Evolutionary conservation across 2,113 vertebrate species (phyloP).

Genomic region (Brachirus orientalis): DNA sequence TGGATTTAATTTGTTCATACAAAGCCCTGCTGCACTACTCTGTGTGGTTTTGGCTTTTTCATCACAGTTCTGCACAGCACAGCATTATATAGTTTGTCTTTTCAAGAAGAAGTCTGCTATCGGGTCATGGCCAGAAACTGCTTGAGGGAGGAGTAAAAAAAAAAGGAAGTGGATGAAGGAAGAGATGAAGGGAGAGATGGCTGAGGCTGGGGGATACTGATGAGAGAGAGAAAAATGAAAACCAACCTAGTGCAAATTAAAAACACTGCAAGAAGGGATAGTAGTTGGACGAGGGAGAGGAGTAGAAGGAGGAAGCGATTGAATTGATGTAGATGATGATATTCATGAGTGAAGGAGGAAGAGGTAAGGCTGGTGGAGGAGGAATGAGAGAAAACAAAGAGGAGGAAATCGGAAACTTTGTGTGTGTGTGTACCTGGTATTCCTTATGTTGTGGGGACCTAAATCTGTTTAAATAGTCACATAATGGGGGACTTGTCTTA

Average conservation of each 20-base stretch:
- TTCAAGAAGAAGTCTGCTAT: constrained; percentile 2
- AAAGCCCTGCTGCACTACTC: background rate
- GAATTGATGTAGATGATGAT: constrained; percentile 12
- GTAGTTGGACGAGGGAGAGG: constrained; percentile 1
- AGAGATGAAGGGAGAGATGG: constrained; percentile 9
- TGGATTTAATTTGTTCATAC: background rate
- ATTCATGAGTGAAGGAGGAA: constrained; percentile 5
- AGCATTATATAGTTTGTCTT: background rate
- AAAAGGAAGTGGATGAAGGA: background rate
- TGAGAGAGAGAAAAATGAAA: background rate
- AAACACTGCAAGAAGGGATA: constrained; percentile 27
- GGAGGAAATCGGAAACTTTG: background rate
- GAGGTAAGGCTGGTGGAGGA: background rate
- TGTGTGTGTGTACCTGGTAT: constrained; percentile 13
- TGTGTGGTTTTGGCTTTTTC: too few relatives aligned
- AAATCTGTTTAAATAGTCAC: too few relatives aligned
- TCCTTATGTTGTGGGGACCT: too few relatives aligned
- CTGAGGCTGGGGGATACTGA: background rate
- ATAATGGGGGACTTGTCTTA: too few relatives aligned
- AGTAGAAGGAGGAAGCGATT: constrained; percentile 11
- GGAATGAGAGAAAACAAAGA: constrained; percentile 6
- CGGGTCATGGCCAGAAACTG: background rate
- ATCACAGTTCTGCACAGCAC: too few relatives aligned
- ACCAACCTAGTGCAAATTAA: constrained; percentile 15
- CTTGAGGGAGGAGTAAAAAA: constrained; percentile 12